phyloP scores from a whole-genome alignment of 2,797 vertebrate species.

The Microctenopoma stevenorrisi region DNA sequence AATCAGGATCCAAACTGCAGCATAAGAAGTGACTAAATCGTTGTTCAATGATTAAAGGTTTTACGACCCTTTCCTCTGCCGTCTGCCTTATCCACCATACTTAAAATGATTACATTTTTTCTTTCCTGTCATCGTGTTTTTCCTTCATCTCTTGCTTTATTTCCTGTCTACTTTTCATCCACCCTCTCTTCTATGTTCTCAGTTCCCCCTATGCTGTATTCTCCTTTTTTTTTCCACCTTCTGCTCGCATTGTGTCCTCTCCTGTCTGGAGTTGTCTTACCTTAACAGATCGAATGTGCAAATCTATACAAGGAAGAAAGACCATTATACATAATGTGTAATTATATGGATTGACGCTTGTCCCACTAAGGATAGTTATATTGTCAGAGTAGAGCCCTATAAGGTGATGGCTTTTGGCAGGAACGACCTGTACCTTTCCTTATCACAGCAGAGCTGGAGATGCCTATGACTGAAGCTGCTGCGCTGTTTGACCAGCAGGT shows the following conservation, averaged over 20 bases:
- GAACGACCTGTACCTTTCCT: no score
- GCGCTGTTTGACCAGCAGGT: no score
- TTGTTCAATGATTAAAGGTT: conserved; percentile 52
- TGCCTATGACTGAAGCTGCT: no score
- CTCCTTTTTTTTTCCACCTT: neutral
- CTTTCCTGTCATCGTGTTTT: neutral
- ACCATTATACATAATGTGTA: no score
- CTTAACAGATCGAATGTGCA: no score
- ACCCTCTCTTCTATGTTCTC: no score
- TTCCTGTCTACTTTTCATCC: neutral
- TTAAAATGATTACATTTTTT: neutral
- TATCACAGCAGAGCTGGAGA: no score
- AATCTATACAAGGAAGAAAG: no score
- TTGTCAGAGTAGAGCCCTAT: no score
- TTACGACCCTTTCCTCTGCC: conserved; percentile 26
- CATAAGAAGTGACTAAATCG: conserved; percentile 54
- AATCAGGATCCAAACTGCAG: conserved; percentile 47
- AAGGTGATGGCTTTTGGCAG: no score
- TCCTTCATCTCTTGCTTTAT: neutral
- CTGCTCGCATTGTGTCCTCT: neutral
- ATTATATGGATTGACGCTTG: no score
- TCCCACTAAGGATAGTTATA: no score
- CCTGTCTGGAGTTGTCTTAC: neutral
- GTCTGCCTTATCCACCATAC: neutral
- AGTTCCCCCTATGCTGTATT: neutral